Evolutionary conservation across 2,797 vertebrate species (phyloP).

Genomic region (Pangasius mekongensis): DNA sequence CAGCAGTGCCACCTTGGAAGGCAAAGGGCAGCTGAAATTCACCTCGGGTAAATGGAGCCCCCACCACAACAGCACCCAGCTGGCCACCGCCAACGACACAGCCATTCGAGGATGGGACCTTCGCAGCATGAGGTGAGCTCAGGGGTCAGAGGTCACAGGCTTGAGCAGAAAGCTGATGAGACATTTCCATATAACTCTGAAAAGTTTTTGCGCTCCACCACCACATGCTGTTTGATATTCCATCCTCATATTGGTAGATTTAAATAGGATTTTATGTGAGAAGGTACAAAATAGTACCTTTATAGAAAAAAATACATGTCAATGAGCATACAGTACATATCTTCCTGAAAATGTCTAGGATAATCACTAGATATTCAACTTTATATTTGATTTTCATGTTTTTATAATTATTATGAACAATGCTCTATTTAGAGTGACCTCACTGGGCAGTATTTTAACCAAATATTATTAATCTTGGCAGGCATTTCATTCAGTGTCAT

Average conservation of each 20-base stretch:
- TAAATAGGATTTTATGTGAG: not conserved
- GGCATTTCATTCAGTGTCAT: not conserved
- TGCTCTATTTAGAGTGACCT: not conserved
- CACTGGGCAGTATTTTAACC: not conserved
- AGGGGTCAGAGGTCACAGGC: not conserved
- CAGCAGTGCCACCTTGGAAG: conserved; percentile 86
- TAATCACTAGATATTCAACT: not conserved
- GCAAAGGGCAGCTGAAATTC: conserved; percentile 95
- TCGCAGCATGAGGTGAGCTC: conserved; percentile 89
- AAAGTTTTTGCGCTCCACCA: not conserved
- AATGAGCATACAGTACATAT: not conserved
- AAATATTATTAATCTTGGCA: not conserved
- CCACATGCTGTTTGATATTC: not conserved
- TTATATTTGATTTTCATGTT: not conserved
- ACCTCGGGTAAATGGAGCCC: conserved; percentile 95
- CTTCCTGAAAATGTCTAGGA: no score
- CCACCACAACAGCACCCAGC: conserved; percentile 94
- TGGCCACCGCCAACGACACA: conserved; percentile 93
- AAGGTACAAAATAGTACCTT: not conserved
- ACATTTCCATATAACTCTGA: conserved; percentile 9
- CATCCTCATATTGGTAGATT: not conserved
- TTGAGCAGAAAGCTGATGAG: conserved; percentile 16
- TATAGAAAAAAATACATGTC: not conserved
- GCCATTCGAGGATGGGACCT: conserved; percentile 93
- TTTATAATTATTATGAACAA: not conserved